A percentile compares a stretch with the other conserved stretches of the same genome.
phyloP scores from a whole-genome alignment of 2,113 vertebrate species.

The Felis catus region DNA sequence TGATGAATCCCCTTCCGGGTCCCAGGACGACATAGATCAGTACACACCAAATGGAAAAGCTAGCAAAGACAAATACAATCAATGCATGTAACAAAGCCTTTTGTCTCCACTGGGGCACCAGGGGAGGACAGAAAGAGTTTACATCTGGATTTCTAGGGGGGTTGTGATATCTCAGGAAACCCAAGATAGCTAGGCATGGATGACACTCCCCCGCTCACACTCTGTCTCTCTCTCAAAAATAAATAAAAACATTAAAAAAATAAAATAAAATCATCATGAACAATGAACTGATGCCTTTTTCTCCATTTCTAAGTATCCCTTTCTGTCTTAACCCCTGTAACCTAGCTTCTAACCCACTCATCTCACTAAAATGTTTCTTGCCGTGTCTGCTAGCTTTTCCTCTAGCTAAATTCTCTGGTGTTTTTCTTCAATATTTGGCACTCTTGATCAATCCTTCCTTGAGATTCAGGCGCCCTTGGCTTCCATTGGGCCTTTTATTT shows the following conservation, averaged over 20 bases:
- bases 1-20: constrained; percentile 89
- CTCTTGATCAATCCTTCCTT: not conserved
- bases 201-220: not conserved
- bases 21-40: constrained; percentile 87
- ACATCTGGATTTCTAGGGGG: not conserved
- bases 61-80: constrained; percentile 65
- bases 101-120: not conserved
- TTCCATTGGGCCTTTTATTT: not conserved
- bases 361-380: not conserved
- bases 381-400: not conserved
- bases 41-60: constrained; percentile 88
- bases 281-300: not conserved
- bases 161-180: not conserved
- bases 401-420: not conserved
- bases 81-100: not conserved
- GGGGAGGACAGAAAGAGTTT: not conserved
- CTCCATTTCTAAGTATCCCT: not conserved
- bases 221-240: too few relatives aligned
- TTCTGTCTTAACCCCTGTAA: not conserved
- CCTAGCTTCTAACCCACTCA: not conserved
- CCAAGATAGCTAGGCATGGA: not conserved
- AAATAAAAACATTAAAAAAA: too few relatives aligned
- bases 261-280: not conserved
- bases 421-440: not conserved
- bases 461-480: not conserved